Evolutionary conservation across 2,113 vertebrate genomes (phyloP), one percentile per base, ranked within the genome.

Genomic region (Anhinga anhinga): DNA sequence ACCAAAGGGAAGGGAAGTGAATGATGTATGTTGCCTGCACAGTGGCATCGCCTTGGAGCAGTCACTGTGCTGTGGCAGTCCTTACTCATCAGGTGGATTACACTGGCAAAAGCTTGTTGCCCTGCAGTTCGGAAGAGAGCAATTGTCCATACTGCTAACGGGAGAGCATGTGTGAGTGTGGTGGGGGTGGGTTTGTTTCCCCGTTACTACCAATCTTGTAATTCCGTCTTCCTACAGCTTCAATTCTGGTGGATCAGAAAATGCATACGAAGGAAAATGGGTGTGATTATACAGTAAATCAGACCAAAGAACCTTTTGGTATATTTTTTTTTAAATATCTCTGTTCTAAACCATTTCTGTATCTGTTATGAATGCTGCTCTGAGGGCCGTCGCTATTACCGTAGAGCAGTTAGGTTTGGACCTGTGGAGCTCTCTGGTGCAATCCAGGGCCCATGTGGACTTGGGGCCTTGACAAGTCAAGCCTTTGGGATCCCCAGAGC

Each of bases 231-330:
- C 52, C 36, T 76, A 14, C 47, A 63, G 32, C 40, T 69, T 76
- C n/a, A 16, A 1, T 49, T 62, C 40, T 49, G n/a, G 21, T 62
- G 83, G 52, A 21, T 61, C 45, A n/a, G 61, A 66, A 61, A 47
- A 52, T 0, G 2, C 42, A 13, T 34, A 13, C 2, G 11, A n/a
- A 71, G 59, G n/a, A 36, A 42, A 36, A 47, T 19, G 26, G 13
- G 30, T 55, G 9, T 53, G 59, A 36, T 16, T 44, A 9, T 8
- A 10, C 19, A 25, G 53, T 26, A 34, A 61, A 34, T 25, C 42
- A 69, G 47, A 42, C 20, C 30, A 15, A 45, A 34, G 53, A 79
- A 49, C 42, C 26, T 62, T 32, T 40, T 5, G 2, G 23, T 56
- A 20, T 44, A 26, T 34, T 36, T 55, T 50, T 20, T 20, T 40